Conservation (phyloP, 2,113 vertebrate genomes). For the Hoplias malabaricus region DNA sequence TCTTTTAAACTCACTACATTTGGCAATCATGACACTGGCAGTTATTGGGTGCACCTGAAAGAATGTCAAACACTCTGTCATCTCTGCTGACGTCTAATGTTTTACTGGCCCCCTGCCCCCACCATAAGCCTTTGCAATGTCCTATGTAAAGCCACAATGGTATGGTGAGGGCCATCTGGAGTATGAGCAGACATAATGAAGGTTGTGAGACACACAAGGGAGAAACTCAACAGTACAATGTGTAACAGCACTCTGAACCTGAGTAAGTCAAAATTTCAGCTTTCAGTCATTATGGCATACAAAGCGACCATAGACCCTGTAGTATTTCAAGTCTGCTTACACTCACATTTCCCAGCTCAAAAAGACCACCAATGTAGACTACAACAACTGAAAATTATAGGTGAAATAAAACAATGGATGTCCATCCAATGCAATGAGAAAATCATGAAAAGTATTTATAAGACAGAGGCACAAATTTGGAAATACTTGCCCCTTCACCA, state of each 20-base stretch:
- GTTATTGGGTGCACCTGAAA: constrained; percentile 3
- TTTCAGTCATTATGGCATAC: constrained; percentile 8
- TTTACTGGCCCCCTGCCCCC: constrained; percentile 36
- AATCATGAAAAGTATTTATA: no score
- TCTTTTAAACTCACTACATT: background rate
- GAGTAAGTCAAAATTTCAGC: background rate
- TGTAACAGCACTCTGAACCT: background rate
- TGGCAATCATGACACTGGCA: background rate
- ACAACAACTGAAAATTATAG: background rate
- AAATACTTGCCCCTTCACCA: background rate
- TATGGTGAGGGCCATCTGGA: constrained; percentile 27
- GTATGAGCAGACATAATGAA: constrained; percentile 1
- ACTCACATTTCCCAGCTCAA: background rate
- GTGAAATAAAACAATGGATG: no score
- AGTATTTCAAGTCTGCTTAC: background rate
- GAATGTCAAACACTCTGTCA: constrained; percentile 31
- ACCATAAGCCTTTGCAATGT: constrained; percentile 6
- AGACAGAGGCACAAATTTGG: no score
- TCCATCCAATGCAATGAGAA: no score
- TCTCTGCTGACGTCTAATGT: constrained; percentile 22
- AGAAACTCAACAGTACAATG: background rate
- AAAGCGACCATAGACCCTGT: background rate
- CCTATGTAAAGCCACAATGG: constrained; percentile 21
- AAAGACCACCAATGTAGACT: background rate
- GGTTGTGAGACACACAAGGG: constrained; percentile 9